Evolutionary conservation across 2,113 vertebrate species (phyloP).

Genomic region (Natator depressus): DNA sequence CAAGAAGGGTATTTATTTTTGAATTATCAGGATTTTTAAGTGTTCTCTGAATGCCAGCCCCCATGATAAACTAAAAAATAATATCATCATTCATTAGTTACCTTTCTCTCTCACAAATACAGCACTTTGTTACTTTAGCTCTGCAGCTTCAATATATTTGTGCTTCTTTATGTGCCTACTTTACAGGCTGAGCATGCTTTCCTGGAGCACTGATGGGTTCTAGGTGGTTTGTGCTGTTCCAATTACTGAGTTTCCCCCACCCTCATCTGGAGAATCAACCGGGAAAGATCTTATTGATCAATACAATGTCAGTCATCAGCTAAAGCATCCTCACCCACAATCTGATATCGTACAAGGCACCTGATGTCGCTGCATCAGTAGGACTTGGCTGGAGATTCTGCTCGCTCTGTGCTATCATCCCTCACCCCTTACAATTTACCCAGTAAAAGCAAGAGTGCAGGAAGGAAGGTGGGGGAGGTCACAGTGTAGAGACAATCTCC

Average conservation of each 20-base stretch:
- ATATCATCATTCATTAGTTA: not conserved
- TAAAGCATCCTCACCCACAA: not conserved
- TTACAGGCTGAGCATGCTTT: not conserved
- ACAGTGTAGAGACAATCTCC: not conserved
- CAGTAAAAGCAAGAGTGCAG: not conserved
- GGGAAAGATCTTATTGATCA: not conserved
- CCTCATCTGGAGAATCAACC: not conserved
- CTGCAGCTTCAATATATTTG: not conserved
- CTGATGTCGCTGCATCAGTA: not conserved
- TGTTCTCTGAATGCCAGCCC: not conserved
- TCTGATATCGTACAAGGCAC: not conserved
- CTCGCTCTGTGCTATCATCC: not conserved
- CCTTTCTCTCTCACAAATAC: not conserved
- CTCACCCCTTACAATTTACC: not conserved
- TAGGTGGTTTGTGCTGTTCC: not conserved
- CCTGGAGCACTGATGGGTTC: not conserved
- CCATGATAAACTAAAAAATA: not conserved
- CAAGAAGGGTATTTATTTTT: conserved; percentile 5
- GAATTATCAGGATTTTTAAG: not conserved
- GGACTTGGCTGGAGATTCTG: not conserved
- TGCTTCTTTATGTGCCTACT: not conserved
- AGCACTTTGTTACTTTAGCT: not conserved
- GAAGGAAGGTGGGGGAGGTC: not conserved
- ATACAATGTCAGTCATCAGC: not conserved
- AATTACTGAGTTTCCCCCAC: not conserved